Evolutionary conservation across 2,888 invertebrate species (phyloP).

Genomic region (Protonemura montana): DNA sequence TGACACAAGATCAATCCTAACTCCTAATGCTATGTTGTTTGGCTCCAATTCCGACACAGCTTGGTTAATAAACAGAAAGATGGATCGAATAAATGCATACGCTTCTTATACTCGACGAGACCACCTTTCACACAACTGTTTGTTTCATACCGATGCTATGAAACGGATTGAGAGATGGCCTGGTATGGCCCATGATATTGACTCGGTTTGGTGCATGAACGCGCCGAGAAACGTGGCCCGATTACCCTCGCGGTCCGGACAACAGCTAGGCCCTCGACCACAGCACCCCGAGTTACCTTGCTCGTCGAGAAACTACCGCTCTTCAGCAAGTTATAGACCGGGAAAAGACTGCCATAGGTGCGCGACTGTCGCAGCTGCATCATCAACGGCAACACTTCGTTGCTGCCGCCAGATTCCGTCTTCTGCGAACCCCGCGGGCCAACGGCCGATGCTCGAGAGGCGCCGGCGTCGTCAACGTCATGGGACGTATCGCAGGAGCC

Average conservation of each 20-base stretch:
- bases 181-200: too few relatives aligned
- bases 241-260: too few relatives aligned
- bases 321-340: conserved; percentile 69
- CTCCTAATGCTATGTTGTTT: too few relatives aligned
- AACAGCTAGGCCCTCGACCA: background rate
- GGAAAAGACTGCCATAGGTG: conserved; percentile 69
- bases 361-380: conserved; percentile 52
- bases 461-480: background rate
- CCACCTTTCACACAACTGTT: too few relatives aligned
- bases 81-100: too few relatives aligned
- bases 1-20: background rate
- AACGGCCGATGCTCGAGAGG: background rate
- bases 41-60: too few relatives aligned
- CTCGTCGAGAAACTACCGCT: conserved; percentile 53
- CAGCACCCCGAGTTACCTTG: background rate
- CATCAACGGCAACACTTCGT: conserved; percentile 24
- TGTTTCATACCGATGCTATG: too few relatives aligned
- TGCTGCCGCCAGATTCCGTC: background rate
- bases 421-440: background rate
- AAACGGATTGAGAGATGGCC: too few relatives aligned
- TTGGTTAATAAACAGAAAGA: too few relatives aligned
- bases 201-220: too few relatives aligned
- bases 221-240: too few relatives aligned
- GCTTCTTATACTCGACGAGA: too few relatives aligned
- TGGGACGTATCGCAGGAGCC: background rate